Evolutionary conservation across 1,140 invertebrate genomes (phyloP).

Genomic region (Tyrophagus putrescentiae): DNA sequence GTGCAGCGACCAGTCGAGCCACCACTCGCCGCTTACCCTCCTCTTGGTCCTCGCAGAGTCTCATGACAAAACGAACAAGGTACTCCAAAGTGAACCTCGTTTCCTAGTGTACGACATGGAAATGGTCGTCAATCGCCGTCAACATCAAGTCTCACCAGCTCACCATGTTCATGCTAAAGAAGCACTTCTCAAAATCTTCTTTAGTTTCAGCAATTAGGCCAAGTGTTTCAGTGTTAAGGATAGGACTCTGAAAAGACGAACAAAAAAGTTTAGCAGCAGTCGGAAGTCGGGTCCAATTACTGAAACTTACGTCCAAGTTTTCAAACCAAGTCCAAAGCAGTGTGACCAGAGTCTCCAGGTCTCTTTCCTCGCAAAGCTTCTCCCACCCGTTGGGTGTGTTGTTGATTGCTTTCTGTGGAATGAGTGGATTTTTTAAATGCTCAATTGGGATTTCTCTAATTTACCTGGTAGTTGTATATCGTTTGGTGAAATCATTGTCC

Average conservation of each 20-base stretch:
- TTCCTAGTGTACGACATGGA: constrained; percentile 37
- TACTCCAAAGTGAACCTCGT: constrained; percentile 53
- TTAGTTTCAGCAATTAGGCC: constrained; percentile 19
- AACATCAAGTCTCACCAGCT: neutral
- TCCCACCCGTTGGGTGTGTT: constrained; percentile 22
- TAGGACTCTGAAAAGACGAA: constrained; percentile 43
- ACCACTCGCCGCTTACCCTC: constrained; percentile 29
- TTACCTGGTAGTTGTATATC: neutral
- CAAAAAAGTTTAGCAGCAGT: neutral
- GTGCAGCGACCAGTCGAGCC: constrained; percentile 21
- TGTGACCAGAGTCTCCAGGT: constrained; percentile 19
- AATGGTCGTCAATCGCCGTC: constrained; percentile 11
- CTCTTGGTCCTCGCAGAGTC: constrained; percentile 41
- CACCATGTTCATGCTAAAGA: neutral
- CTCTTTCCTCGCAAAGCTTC: constrained; percentile 20
- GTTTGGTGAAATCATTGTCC: neutral
- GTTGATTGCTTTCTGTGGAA: constrained; percentile 25
- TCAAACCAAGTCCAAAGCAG: constrained; percentile 27
- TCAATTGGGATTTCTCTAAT: neutral
- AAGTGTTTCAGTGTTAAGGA: constrained; percentile 45
- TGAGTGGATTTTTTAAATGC: neutral
- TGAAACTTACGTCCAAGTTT: constrained; percentile 22
- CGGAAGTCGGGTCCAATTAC: constrained; percentile 1
- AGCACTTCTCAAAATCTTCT: neutral
- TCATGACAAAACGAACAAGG: constrained; percentile 49